Evolutionary conservation across 2,113 vertebrate species (phyloP).

Genomic region (Aepyceros melampus): DNA sequence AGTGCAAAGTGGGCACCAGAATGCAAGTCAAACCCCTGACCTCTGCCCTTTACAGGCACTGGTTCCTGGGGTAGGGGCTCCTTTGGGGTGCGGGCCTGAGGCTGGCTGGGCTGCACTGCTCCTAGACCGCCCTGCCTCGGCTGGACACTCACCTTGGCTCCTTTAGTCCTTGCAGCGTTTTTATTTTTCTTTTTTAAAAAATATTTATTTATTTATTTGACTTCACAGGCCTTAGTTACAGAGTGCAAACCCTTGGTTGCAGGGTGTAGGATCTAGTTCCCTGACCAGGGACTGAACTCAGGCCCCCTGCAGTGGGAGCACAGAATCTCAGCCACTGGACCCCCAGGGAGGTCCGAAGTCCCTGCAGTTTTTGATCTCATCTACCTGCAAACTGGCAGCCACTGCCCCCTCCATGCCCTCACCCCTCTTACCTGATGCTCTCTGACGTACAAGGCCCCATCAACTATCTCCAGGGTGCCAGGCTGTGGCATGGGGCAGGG

Average conservation of each 20-base stretch:
- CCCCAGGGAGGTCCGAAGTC: not conserved
- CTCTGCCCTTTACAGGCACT: not conserved
- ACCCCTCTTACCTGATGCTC: not conserved
- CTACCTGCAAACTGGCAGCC: not conserved
- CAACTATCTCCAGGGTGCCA: fast-evolving
- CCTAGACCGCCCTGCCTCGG: not conserved
- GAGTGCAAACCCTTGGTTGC: too few species aligned
- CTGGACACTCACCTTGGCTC: not conserved
- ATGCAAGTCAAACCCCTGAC: not conserved
- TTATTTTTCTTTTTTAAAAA: not conserved
- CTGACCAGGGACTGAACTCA: not conserved
- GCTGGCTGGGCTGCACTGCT: not conserved
- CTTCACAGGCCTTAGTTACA: not conserved
- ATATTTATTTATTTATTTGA: not conserved
- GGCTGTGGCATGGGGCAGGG: fast-evolving
- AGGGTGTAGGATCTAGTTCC: not conserved
- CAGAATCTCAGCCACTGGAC: not conserved
- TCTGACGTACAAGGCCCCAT: too few species aligned
- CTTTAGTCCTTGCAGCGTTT: not conserved
- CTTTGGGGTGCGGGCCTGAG: not conserved
- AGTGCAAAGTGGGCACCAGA: not conserved
- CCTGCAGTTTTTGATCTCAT: not conserved
- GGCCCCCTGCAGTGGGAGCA: not conserved
- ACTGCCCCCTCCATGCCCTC: fast-evolving
- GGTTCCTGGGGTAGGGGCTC: not conserved